Percentiles rank a stretch among this genome's conserved stretches.
Evolutionary conservation across 2,113 vertebrate genomes (phyloP).

Genomic region (Taxidea taxus): DNA sequence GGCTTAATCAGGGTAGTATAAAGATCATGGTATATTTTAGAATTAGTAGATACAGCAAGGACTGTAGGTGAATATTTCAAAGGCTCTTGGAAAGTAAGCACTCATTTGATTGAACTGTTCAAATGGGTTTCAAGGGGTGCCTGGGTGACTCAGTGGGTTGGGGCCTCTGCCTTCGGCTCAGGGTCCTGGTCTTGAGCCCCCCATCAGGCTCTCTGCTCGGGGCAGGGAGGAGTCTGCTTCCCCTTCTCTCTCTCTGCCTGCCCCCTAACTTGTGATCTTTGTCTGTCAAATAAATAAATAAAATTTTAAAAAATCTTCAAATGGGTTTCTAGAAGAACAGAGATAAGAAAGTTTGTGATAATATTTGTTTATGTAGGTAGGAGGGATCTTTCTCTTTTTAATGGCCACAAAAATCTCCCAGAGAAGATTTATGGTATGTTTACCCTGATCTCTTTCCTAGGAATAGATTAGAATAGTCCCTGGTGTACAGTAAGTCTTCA

Average conservation of each 20-base stretch:
- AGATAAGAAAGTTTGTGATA: not conserved
- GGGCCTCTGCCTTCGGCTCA: too few relatives aligned
- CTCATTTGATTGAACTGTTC: not conserved
- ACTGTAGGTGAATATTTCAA: not conserved
- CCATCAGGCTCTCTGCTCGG: too few relatives aligned
- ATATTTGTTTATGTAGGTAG: not conserved
- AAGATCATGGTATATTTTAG: not conserved
- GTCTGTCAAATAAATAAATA: too few relatives aligned
- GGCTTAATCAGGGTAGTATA: not conserved
- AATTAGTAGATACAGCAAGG: not conserved
- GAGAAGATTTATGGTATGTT: not conserved
- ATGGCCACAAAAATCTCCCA: not conserved
- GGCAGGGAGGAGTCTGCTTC: accelerated
- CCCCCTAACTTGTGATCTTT: too few relatives aligned
- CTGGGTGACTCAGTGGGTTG: too few relatives aligned
- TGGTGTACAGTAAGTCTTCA: not conserved
- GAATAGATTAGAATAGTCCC: not conserved
- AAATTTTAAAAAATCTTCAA: not conserved
- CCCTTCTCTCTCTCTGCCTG: too few relatives aligned
- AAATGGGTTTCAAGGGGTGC: not conserved
- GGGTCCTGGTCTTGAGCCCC: too few relatives aligned
- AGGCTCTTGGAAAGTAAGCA: not conserved
- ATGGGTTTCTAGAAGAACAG: not conserved
- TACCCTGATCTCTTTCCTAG: not conserved
- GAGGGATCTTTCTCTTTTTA: not conserved